These are phyloP conservation scores for Sinocyclocheilus rhinocerous DNA, from an alignment of 2,113 vertebrate genomes.

Conservation along the genomic window DNA sequence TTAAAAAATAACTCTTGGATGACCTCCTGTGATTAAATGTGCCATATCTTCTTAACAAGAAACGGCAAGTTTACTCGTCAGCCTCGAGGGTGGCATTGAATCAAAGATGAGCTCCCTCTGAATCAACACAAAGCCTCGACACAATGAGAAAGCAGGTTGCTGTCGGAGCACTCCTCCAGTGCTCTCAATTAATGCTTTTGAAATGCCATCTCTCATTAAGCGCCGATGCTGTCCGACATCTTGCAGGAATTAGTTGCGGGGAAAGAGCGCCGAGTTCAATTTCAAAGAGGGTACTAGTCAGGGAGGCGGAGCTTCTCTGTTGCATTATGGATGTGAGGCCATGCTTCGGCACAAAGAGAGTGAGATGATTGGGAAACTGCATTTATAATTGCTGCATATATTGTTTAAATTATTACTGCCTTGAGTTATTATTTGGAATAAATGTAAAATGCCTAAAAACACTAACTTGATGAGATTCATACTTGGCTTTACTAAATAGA, in stretches of 20 bases:
- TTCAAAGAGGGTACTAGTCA: constrained; percentile 54
- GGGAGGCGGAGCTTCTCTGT: background rate
- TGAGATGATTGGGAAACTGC: background rate
- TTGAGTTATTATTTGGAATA: too few relatives aligned
- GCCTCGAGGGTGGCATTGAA: constrained; percentile 50
- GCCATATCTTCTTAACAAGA: constrained; percentile 16
- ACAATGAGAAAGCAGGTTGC: constrained; percentile 41
- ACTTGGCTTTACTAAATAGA: too few relatives aligned
- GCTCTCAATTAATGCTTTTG: constrained; percentile 71
- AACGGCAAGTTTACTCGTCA: background rate
- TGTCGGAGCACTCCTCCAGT: constrained; percentile 37
- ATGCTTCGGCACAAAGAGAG: background rate
- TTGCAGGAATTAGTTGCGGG: constrained; percentile 52
- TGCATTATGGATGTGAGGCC: constrained; percentile 22
- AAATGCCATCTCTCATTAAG: constrained; percentile 72
- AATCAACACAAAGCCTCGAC: constrained; percentile 52
- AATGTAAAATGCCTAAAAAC: too few relatives aligned
- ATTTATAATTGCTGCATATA: too few relatives aligned
- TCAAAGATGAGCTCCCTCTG: constrained; percentile 44
- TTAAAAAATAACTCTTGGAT: constrained; percentile 42
- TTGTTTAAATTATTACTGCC: too few relatives aligned
- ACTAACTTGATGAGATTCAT: too few relatives aligned
- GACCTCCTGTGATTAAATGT: constrained; percentile 38
- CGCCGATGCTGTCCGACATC: constrained; percentile 47
- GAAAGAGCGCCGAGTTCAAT: constrained; percentile 52